These are phyloP conservation scores for Triops cancriformis DNA, from an alignment of 1,140 invertebrate species.

Conservation along the genomic window DNA sequence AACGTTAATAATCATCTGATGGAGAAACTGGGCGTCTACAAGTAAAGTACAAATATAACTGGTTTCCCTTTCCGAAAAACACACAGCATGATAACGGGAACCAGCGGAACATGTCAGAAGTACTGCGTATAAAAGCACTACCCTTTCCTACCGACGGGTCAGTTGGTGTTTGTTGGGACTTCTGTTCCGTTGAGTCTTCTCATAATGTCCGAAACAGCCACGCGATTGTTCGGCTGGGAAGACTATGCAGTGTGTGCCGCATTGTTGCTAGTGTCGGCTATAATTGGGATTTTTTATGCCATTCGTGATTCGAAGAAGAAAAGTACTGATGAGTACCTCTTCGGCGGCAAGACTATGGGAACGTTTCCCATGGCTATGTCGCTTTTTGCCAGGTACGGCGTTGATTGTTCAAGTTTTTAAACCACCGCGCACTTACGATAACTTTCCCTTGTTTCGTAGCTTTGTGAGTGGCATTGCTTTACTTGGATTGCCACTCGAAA, in stretches of 20 bases:
- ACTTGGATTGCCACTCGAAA: slow-evolving; percentile 34
- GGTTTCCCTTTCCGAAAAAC: background rate
- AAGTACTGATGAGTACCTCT: slow-evolving; percentile 37
- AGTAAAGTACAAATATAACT: background rate
- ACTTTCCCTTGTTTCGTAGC: background rate
- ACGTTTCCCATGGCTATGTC: slow-evolving; percentile 33
- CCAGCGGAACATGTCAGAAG: background rate
- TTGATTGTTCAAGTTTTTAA: too few species aligned
- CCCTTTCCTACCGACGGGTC: background rate
- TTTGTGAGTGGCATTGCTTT: slow-evolving; percentile 42
- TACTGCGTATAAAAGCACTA: background rate
- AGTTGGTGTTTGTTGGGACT: background rate
- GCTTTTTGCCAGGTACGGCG: slow-evolving; percentile 33
- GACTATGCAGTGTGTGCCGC: slow-evolving; percentile 27
- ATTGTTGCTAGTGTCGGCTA: background rate
- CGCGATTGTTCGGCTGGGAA: slow-evolving; percentile 18
- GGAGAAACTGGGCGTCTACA: too few species aligned
- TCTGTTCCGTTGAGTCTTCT: slow-evolving; percentile 7
- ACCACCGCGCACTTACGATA: background rate
- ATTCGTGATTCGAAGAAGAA: slow-evolving; percentile 37
- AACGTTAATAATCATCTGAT: too few species aligned
- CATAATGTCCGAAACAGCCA: background rate
- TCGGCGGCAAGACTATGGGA: slow-evolving; percentile 38
- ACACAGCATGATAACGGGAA: background rate
- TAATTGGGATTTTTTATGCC: slow-evolving; percentile 39